Conservation (phyloP, 2,888 invertebrate genomes). For the Cyrtodaria siliqua region DNA sequence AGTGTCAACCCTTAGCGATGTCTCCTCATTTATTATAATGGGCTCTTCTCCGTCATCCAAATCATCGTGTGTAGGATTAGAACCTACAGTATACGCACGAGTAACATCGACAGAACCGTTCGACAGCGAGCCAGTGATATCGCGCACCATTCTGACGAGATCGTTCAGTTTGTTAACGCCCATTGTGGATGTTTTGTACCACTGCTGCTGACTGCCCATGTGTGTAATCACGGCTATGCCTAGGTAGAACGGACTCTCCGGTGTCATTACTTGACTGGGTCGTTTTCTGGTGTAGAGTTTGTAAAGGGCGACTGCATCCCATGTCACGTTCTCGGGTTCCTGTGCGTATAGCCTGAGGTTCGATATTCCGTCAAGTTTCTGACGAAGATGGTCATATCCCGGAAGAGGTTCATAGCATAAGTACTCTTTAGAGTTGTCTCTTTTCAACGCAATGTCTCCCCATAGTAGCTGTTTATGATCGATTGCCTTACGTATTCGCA, state of each 20-base stretch:
- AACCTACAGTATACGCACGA: too few relatives aligned
- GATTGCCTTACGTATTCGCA: constrained; percentile 77
- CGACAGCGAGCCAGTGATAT: constrained; percentile 73
- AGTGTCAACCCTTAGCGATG: too few relatives aligned
- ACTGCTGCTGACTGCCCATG: constrained; percentile 67
- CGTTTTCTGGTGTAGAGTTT: constrained; percentile 78
- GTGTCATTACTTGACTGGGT: constrained; percentile 72
- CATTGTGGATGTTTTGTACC: constrained; percentile 79
- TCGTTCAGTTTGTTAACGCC: constrained; percentile 81
- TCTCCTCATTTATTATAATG: too few relatives aligned
- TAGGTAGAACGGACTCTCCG: constrained; percentile 78
- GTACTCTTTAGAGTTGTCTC: constrained; percentile 71
- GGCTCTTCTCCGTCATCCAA: too few relatives aligned
- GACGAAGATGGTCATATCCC: constrained; percentile 48
- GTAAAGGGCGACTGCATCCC: constrained; percentile 77
- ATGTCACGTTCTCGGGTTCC: constrained; percentile 66
- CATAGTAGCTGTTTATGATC: constrained; percentile 80
- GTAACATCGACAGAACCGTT: background rate
- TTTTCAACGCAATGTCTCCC: constrained; percentile 78
- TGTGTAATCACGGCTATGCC: constrained; percentile 72
- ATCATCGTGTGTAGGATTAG: too few relatives aligned
- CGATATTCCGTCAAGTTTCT: constrained; percentile 36
- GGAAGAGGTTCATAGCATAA: constrained; percentile 68
- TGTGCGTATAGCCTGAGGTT: constrained; percentile 38
- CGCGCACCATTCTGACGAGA: constrained; percentile 78